phyloP scores from a whole-genome alignment of 1,140 invertebrate species.

The Heliconius nattereri region DNA sequence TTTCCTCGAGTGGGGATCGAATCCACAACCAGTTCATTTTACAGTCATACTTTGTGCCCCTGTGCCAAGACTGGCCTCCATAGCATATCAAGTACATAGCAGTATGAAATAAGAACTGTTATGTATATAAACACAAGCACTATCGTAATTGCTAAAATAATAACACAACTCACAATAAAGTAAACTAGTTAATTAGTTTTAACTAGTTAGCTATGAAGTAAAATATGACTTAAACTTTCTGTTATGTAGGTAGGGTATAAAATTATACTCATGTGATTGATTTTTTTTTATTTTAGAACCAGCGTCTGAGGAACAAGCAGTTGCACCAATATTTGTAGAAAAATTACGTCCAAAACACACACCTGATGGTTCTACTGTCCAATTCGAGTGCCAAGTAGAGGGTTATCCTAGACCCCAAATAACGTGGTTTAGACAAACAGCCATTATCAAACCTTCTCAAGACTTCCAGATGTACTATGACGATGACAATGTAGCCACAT shows the following conservation, averaged over 20 bases:
- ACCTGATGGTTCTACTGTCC: constrained; percentile 92
- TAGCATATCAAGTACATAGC: too few relatives aligned
- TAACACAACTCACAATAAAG: too few relatives aligned
- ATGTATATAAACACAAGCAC: too few relatives aligned
- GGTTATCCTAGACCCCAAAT: constrained; percentile 94
- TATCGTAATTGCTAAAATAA: too few relatives aligned
- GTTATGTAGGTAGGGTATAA: background rate
- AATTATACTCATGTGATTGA: background rate
- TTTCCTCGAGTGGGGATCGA: too few relatives aligned
- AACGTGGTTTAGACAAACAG: constrained; percentile 96
- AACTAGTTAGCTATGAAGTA: too few relatives aligned
- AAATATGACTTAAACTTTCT: too few relatives aligned
- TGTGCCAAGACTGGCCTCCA: too few relatives aligned
- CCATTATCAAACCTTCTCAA: constrained; percentile 93
- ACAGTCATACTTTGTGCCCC: too few relatives aligned
- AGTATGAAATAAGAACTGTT: too few relatives aligned
- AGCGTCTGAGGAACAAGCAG: constrained; percentile 87
- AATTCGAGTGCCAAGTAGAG: constrained; percentile 95
- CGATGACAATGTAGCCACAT: constrained; percentile 94
- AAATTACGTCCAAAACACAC: constrained; percentile 92
- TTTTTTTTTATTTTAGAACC: constrained; percentile 84
- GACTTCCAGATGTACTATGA: constrained; percentile 97
- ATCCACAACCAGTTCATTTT: too few relatives aligned
- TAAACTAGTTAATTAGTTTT: too few relatives aligned
- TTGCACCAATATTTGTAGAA: constrained; percentile 92